Evolutionary conservation across 2,797 vertebrate genomes (phyloP), one percentile per base, ranked within the genome.

Genomic region (Botia almorhae): DNA sequence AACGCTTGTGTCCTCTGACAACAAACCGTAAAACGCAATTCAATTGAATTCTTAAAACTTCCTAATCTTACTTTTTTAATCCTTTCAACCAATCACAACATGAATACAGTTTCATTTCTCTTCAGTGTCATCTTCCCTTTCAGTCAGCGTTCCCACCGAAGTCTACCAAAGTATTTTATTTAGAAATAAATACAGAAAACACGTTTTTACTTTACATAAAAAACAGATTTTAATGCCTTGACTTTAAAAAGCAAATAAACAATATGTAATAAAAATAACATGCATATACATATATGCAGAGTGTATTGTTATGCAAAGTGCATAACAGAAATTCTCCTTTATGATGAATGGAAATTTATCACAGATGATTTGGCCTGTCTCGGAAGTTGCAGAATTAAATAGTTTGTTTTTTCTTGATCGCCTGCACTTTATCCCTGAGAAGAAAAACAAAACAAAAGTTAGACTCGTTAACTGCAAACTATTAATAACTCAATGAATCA

Each of bases 371-470:
- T 10, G 55, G 12, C 16, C 55, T 16, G 65, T 78, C 36, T 26
- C 23, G 21, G 69, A 43, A 21, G 7, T 23, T 43, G 10, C 4
- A 51, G 16, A 17, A 2, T n/a, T 46, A 48, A 1, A 0, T 1
- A 0, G 6, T 21, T 12, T 39, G 78, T 19, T 76, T 81, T 1
- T 7, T 21, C 67, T 88, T 89, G 81, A 92, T 74, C 12, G 3
- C 53, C 26, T 73, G 67, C 2, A 88, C 93, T 70, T 73, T 82
- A 0, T 14, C 67, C 84, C 92, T 94, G 85, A 5, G 88, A 85
- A 63, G 0, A 39, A 56, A 87, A 85, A 64, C n/a, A 0, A 50
- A 46, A 69, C 69, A 46, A 60, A 16, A 19, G 23, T 26, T 26
- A 26, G 2, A 43, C 55, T 13, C 3, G 29, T 78, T 36, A 1